Base-by-base conservation (phyloP, 2,797 vertebrate species). In the Crocidura indochinensis region DNA sequence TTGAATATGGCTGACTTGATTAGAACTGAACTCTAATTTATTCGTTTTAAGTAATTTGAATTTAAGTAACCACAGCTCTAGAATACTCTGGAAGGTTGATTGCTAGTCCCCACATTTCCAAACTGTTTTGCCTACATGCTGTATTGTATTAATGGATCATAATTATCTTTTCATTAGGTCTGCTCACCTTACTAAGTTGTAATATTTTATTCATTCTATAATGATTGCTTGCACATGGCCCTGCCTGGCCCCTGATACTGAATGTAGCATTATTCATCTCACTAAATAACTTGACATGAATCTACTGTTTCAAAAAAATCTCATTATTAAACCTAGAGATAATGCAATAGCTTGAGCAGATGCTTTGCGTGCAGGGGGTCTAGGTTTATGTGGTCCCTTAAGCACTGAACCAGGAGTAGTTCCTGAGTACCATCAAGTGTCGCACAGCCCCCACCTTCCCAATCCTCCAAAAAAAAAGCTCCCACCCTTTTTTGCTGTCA, bases 21-120 rank as follows among this genome's bases (percentile, higher is more conserved):
- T 1, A 27, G 7, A 92, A 31, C 10, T 64, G 24, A 92, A 67
- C 53, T 82, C 64, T 60, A 69, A 10, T 53, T 0, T 76, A 27
- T 53, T 91, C 74, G 65, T 82, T 73, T 76, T 87, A 73, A 90
- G 49, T 53, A 38, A 84, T 72, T 88, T 72, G 46, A 68, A 73
- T 84, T 65, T 71, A 84, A 87, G 68, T 53, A 92, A 20, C 10
- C 29, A 10, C 2, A 22, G 49, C 62, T 87, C 56, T 60, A 47
- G 15, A 22, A 38, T 38, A 38, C 73, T 89, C n/a, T 44, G 56
- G 46, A 68, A 83, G 46, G n/a, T n/a, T 76, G 46, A 44, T 14
- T 71, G 47, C 22, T 29, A 6, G 68, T 82, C 14, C 29, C 38
- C 47, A n/a, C 24, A 1, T 76, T 81, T 79, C 29, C 46, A 44